Evolutionary conservation across 1,140 invertebrate species (phyloP), one percentile per base, ranked within the genome.

Genomic region (Trinorchestia longiramus): DNA sequence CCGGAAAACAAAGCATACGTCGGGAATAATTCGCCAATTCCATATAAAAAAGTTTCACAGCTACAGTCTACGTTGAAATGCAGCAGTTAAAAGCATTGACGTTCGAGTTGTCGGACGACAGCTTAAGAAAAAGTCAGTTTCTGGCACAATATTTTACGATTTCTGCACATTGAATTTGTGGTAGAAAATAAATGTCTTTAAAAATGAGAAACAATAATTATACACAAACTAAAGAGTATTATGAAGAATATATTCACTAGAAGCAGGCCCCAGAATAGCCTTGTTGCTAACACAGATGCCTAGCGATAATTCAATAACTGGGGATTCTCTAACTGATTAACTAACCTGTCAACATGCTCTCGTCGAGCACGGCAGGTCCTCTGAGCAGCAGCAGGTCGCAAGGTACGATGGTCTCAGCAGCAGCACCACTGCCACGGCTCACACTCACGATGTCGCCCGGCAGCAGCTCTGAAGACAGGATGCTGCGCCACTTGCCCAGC

Each of bases 371-470:
- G 97, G 99, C 99, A 41, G 99, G 98, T 43, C 99, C 99, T 97
- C 99, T 98, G 91, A 99, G 97, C 43, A 99, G 97, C 23, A 99
- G 97, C 97, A 99, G 98, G 97, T 99, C 99, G 98, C 99, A 99
- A 47, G 99, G 99, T 96, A 99, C 99, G 96, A 99, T 97, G 96
- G 98, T 98, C 97, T 99, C 99, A 4, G 92, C 92, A 43, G 92
- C 43, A 40, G 92, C 92, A 11, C 92, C 92, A 97, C 99, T 98
- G 96, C 98, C 98, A 96, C 99, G 98, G 44, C 98, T 98, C 96
- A 99, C 98, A 1, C 99, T 99, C 28, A 99, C 98, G 97, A 99
- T 98, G 98, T 99, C 99, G 53, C 99, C 99, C 11, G 99, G 99
- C 94, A 99, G 97, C 45, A 99, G 97, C 97, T 99, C 98, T 97